Conservation (phyloP, 37 sponge, comb jelly and placozoan species). For the Aphrocallistes beatrix region DNA sequence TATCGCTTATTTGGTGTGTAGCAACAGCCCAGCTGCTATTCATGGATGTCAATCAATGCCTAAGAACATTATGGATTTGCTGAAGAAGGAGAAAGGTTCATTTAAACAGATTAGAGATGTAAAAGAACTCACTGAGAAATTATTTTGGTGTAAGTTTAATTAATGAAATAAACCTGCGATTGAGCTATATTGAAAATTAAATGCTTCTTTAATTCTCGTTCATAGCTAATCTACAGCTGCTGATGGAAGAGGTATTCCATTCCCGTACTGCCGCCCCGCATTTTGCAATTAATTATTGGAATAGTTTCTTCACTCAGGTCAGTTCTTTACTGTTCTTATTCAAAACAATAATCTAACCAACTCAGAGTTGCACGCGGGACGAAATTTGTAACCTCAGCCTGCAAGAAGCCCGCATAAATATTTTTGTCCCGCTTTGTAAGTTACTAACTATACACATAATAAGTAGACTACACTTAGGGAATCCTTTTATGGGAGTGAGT, state of each 20-base stretch:
- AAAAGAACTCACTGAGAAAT: not conserved
- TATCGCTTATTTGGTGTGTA: too few relatives aligned
- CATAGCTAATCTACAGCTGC: not conserved
- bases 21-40: not conserved
- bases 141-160: conserved; percentile 17
- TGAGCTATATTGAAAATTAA: too few relatives aligned
- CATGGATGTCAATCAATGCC: not conserved
- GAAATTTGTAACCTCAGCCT: too few relatives aligned
- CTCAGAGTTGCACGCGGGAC: too few relatives aligned
- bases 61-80: not conserved
- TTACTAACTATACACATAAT: too few relatives aligned
- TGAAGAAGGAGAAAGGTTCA: not conserved
- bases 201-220: not conserved
- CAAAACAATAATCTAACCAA: too few relatives aligned
- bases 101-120: not conserved
- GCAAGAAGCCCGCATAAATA: too few relatives aligned
- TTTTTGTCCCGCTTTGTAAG: too few relatives aligned
- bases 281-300: not conserved
- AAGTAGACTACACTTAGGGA: too few relatives aligned
- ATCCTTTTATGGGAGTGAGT: too few relatives aligned
- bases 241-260: not conserved
- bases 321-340: too few relatives aligned
- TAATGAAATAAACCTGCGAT: too few relatives aligned
- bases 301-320: not conserved
- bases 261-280: not conserved